Conservation (phyloP, 2,888 invertebrate genomes). For the Tuta absoluta region DNA sequence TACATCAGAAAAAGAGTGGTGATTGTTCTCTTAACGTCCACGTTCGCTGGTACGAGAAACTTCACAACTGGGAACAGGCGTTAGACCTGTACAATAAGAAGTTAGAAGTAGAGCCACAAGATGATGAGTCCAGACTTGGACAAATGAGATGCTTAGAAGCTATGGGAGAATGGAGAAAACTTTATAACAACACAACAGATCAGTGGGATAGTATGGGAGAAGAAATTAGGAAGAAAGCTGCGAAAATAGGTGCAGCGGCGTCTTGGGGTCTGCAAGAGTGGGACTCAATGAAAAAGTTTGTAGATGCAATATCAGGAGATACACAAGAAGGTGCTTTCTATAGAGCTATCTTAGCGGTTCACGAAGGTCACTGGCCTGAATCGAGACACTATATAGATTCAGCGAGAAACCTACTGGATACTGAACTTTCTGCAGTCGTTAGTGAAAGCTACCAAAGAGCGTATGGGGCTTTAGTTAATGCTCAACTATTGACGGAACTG, state of each 20-base stretch:
- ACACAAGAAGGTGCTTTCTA: conserved; percentile 98
- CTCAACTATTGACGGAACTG: conserved; percentile 97
- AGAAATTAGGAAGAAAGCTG: conserved; percentile 83
- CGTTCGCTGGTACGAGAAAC: conserved; percentile 98
- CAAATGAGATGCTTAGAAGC: conserved; percentile 98
- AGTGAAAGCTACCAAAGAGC: conserved; percentile 97
- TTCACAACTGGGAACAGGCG: conserved; percentile 99
- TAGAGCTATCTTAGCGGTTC: conserved; percentile 94
- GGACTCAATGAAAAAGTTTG: conserved; percentile 96
- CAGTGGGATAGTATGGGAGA: conserved; percentile 73
- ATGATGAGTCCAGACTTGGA: conserved; percentile 92
- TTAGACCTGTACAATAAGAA: conserved; percentile 91
- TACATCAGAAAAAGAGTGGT: conserved; percentile 86
- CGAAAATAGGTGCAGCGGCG: conserved; percentile 95
- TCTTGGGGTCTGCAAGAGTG: conserved; percentile 98
- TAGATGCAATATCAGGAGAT: conserved; percentile 92
- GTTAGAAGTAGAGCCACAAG: conserved; percentile 83
- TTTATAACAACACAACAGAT: conserved; percentile 90
- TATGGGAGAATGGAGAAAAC: conserved; percentile 96
- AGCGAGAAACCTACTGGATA: conserved; percentile 95
- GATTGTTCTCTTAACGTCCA: conserved; percentile 76
- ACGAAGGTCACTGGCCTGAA: conserved; percentile 86
- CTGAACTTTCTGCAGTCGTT: conserved; percentile 97
- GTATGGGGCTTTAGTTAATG: conserved; percentile 96
- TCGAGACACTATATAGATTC: conserved; percentile 93